These are phyloP conservation scores for Chloropsis cyanopogon DNA, from an alignment of 2,113 vertebrate species.

Conservation along the genomic window DNA sequence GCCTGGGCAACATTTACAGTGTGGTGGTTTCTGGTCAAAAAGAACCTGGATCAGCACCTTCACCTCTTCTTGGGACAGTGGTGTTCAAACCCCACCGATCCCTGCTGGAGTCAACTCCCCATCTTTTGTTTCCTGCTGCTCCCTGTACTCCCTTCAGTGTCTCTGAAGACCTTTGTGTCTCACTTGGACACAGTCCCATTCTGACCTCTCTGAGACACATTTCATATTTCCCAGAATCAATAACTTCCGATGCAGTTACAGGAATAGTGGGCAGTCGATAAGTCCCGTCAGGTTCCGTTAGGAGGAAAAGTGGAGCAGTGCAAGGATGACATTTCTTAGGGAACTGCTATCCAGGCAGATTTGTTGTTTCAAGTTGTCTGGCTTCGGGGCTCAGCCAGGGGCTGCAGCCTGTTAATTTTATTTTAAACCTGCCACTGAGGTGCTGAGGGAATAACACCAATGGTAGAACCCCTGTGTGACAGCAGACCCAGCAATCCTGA, in stretches of 20 bases:
- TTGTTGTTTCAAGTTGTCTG: constrained; percentile 62
- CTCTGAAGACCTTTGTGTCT: constrained; percentile 14
- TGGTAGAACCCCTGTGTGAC: background rate
- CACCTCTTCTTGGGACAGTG: background rate
- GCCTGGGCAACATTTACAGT: background rate
- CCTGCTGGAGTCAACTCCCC: background rate
- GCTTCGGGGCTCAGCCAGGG: constrained; percentile 48
- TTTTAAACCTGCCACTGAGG: constrained; percentile 54
- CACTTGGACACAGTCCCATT: background rate
- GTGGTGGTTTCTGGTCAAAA: background rate
- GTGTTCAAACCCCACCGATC: background rate
- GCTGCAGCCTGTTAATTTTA: constrained; percentile 48
- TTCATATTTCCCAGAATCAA: constrained; percentile 58
- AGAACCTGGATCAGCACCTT: background rate
- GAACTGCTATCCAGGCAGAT: constrained; percentile 28
- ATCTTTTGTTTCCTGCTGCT: background rate
- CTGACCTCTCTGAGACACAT: constrained; percentile 46
- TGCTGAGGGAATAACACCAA: constrained; percentile 2
- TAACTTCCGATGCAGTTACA: constrained; percentile 38
- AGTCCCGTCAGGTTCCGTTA: background rate
- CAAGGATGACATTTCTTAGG: constrained; percentile 16
- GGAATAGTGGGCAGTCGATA: constrained; percentile 40
- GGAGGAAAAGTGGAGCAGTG: constrained; percentile 1
- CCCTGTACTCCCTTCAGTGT: background rate
- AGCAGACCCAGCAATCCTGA: background rate